Base-by-base conservation (phyloP, 1,140 invertebrate species). In the Matsumurasca onukii region DNA sequence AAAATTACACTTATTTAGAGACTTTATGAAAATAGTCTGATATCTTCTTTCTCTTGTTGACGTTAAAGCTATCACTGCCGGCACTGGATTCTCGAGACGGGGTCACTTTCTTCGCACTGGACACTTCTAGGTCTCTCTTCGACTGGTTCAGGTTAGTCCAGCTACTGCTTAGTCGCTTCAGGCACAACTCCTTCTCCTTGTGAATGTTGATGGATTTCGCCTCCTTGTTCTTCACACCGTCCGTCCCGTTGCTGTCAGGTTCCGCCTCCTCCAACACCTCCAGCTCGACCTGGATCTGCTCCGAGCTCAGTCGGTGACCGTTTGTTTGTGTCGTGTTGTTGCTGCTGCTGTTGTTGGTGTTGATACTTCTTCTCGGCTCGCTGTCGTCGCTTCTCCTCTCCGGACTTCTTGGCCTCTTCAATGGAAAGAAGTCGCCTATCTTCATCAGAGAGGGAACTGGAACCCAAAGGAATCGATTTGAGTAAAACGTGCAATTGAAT, bases 131-230 rank as follows among this genome's bases (percentile, higher is more conserved):
- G 57, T 67, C 69, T 67, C 63, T 70, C 62, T 70, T 70, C 2
- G 55, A 70, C 29, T 70, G 65, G 27, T 70, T 67, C 3, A 70
- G 45, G 27, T 67, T 66, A 15, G 55, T 24, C 69, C 69, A 70
- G 27, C 69, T 70, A n/a, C 66, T 67, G 39, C 66, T 70, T 17
- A 67, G 69, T n/a, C 66, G 51, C n/a, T 67, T 55, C 52, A 70
- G 61, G 31, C 69, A 70, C 34, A 70, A 49, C 1, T 70, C 69
- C 3, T 70, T 39, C 12, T 67, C 69, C 9, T 39, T 67, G 1
- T 30, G 31, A 17, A 70, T 22, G 27, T 45, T 67, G 31, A 67
- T 67, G n/a, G 66, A 39, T 12, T 70, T 61, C 52, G 66, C 69
- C 20, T 57, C 55, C 15, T 59, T 57, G 31, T 31, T 59, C 12